Percentiles rank a stretch among this genome's conserved stretches.
These are phyloP conservation scores for Pipistrellus pipistrellus DNA, from an alignment of 2,797 vertebrate species.

Conservation along the genomic window DNA sequence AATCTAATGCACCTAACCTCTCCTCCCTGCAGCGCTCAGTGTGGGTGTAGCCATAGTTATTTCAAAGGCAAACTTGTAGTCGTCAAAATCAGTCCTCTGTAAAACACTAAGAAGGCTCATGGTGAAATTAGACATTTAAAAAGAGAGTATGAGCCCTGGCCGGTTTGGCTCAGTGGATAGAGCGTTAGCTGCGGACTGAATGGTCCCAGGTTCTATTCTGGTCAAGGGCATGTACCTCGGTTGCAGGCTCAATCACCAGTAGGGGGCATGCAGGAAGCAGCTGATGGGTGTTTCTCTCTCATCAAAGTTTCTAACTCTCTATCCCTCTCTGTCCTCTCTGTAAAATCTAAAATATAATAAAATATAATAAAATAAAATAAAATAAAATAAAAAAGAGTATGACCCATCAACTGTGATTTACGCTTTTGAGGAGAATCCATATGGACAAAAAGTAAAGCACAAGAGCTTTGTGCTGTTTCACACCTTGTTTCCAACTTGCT, in stretches of 20 bases:
- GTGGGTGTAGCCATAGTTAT: not conserved
- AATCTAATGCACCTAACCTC: not conserved
- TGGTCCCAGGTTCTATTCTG: not conserved
- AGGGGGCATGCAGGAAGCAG: not conserved
- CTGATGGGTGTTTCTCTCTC: not conserved
- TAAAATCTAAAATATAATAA: not conserved
- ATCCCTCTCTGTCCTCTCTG: not conserved
- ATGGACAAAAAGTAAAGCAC: not conserved
- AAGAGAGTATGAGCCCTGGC: not conserved
- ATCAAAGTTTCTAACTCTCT: not conserved
- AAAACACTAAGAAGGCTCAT: not conserved
- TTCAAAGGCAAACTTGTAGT: not conserved
- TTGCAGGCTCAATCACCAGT: not conserved
- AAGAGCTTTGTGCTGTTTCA: rapidly evolving
- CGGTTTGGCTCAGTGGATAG: not conserved
- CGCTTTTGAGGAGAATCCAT: not conserved
- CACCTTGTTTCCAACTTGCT: not conserved
- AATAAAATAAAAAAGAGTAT: not conserved
- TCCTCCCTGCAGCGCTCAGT: not conserved
- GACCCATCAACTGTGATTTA: not conserved
- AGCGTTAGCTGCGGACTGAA: not conserved
- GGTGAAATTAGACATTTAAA: not conserved
- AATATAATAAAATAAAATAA: not conserved
- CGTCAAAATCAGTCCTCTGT: not conserved
- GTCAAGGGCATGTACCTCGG: not conserved